Evolutionary conservation across 2,797 vertebrate genomes (phyloP).

Genomic region (Enteromius viviparus): DNA sequence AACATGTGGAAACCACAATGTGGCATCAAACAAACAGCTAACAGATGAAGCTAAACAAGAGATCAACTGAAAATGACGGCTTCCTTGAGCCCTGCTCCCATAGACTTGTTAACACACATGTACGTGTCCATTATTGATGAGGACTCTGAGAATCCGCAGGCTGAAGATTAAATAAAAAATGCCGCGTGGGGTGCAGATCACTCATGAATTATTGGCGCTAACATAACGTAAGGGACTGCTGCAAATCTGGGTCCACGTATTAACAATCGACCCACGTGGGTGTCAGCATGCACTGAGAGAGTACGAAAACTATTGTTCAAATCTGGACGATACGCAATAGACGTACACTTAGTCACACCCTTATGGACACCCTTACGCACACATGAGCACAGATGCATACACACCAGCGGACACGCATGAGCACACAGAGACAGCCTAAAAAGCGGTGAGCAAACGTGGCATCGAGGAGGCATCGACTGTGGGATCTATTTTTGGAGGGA

Average conservation of each 20-base stretch:
- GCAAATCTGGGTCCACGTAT: constrained; percentile 81
- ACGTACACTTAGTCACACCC: constrained; percentile 48
- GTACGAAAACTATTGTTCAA: constrained; percentile 27
- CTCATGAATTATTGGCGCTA: constrained; percentile 95
- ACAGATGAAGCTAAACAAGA: constrained; percentile 41
- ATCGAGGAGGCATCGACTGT: constrained; percentile 46
- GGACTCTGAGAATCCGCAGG: constrained; percentile 80
- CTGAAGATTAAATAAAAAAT: constrained; percentile 91
- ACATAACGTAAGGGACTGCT: constrained; percentile 83
- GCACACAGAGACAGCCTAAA: constrained; percentile 41
- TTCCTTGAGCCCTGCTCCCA: constrained; percentile 39
- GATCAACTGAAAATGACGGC: constrained; percentile 24
- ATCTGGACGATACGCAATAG: constrained; percentile 28
- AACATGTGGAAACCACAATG: background rate
- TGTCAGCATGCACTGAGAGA: background rate
- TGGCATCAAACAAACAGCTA: constrained; percentile 1
- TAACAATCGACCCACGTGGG: constrained; percentile 8
- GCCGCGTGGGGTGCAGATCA: constrained; percentile 86
- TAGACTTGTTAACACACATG: constrained; percentile 93
- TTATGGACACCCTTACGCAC: constrained; percentile 43
- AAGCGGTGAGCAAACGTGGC: constrained; percentile 33
- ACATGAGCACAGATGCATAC: constrained; percentile 50
- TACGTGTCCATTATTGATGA: constrained; percentile 90
- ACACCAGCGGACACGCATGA: constrained; percentile 39
- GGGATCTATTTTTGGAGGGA: constrained; percentile 49